Percentiles rank a stretch among this genome's conserved stretches.
Conservation (phyloP, 2,113 vertebrate species). For the Oncorhynchus nerka region DNA sequence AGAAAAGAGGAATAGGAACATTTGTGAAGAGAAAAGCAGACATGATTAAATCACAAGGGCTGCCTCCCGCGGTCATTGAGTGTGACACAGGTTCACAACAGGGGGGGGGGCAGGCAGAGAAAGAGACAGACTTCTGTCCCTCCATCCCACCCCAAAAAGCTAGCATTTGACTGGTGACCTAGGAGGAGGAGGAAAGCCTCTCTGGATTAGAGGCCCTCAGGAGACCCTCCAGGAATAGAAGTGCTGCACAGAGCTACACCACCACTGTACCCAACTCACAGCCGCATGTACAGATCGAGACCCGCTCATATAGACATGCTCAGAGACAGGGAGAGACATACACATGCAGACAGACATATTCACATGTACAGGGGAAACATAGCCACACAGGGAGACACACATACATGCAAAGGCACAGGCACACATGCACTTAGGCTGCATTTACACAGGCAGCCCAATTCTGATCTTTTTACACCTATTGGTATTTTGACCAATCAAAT, state of each 20-base stretch:
- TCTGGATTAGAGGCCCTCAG: constrained; percentile 48
- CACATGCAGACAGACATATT: too few species aligned
- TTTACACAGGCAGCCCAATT: too few species aligned
- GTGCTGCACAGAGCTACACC: constrained; percentile 42
- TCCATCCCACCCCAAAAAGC: not conserved
- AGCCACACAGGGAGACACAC: constrained; percentile 20
- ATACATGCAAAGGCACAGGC: constrained; percentile 17
- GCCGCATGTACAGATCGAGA: not conserved
- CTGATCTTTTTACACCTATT: too few species aligned
- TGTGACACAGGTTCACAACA: constrained; percentile 2
- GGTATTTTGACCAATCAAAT: too few species aligned
- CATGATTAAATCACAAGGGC: constrained; percentile 5
- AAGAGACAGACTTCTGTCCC: not conserved
- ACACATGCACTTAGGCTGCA: not conserved
- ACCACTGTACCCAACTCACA: constrained; percentile 29
- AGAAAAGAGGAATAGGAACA: not conserved
- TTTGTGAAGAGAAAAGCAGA: not conserved
- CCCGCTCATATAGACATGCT: too few species aligned
- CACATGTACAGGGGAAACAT: too few species aligned
- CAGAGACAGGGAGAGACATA: too few species aligned
- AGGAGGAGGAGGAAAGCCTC: not conserved
- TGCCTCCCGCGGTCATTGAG: not conserved
- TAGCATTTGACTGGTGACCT: too few species aligned
- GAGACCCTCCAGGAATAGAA: constrained; percentile 74
- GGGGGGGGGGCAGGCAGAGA: not conserved